Base-by-base conservation (phyloP, 2,888 invertebrate genomes). In the Nomada fabriciana region DNA sequence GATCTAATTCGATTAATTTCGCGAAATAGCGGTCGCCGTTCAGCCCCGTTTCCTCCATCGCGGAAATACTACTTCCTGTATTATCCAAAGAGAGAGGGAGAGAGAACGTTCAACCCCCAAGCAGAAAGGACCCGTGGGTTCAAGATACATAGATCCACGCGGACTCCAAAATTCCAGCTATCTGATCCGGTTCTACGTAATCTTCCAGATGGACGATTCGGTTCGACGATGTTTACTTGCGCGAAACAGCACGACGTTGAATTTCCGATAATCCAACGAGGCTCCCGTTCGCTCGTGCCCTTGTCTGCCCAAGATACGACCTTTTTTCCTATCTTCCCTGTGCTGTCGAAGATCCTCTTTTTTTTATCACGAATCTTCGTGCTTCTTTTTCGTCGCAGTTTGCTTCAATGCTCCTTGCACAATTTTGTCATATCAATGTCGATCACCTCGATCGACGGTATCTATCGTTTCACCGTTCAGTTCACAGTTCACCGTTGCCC, bases 191-290 rank as follows among this genome's bases (percentile, higher is more conserved):
- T 72, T 68, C 80, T 72, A 76, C 50, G 76, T 83, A 86, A 85
- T 85, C 88, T 83, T 72, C 80, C 79, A 82, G 76, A 82, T 76
- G 82, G 81, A 85, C 80, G 82, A 88, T 80, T 83, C 76, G 55
- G 61, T 76, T 84, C 76, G 59, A 77, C 76, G 60, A 60, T 87
- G 85, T 87, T 85, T 87, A 87, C 81, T 74, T 60, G 74, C 77
- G 53, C 60, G 64, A 64, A 77, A 70, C 83, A 52, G 71, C 57
- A 80, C 61, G 87, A 85, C 67, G 74, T 57, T 61, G 83, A 81
- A 83, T 74, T 83, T 83, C 79, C 83, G 61, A 85, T 85, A 83
- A 86, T 86, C 83, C 64, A 43, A n/a, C 73, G 50, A 20, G 47
- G 69, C 57, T 36, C 20, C 57, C 52, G 23, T 63, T 47, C n/a